phyloP scores from a whole-genome alignment of 1,140 invertebrate genomes.

The Meloidogyne exigua region DNA sequence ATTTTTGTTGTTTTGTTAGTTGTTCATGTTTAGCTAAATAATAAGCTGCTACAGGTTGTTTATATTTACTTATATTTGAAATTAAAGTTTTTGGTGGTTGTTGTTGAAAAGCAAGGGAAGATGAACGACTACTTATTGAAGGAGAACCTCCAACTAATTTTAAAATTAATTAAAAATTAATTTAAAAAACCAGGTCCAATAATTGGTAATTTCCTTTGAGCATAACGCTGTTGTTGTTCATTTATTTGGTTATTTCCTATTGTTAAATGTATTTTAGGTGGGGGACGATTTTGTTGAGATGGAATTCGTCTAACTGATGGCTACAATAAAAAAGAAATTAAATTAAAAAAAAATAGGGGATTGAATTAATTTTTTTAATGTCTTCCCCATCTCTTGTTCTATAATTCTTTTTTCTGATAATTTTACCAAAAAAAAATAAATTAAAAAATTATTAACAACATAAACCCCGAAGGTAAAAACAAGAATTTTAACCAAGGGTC shows the following conservation, averaged over 20 bases:
- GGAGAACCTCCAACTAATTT: not conserved
- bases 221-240: not conserved
- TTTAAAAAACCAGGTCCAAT: slow-evolving; percentile 6
- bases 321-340: not conserved
- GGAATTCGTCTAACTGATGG: not conserved
- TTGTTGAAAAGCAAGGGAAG: not conserved
- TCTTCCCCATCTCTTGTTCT: too few species aligned
- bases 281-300: not conserved
- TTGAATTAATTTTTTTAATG: too few species aligned
- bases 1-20: not conserved
- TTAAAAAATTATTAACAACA: not conserved
- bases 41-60: not conserved
- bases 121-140: not conserved
- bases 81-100: not conserved
- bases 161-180: not conserved
- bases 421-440: not conserved
- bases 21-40: not conserved
- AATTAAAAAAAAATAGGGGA: not conserved
- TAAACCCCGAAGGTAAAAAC: too few species aligned
- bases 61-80: not conserved
- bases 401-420: not conserved
- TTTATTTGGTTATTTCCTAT: not conserved
- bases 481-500: too few species aligned
- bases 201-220: slow-evolving; percentile 21
- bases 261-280: not conserved